phyloP scores from a whole-genome alignment of 2,888 invertebrate genomes.

The Heliconius ismenius region DNA sequence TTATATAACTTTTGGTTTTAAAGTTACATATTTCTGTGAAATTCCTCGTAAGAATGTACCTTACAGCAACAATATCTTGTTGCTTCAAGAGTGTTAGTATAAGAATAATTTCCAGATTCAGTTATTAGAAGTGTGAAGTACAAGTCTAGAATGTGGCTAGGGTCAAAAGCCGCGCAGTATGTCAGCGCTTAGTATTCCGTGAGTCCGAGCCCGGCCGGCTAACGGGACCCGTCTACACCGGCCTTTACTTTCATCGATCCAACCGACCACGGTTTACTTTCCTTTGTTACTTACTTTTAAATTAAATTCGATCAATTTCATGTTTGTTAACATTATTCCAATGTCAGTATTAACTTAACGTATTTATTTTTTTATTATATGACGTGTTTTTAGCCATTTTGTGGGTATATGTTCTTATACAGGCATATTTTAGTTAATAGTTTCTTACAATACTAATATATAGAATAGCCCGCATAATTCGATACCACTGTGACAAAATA shows the following conservation, averaged over 20 bases:
- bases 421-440: background rate
- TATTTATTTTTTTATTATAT: background rate
- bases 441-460: background rate
- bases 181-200: conserved; percentile 82
- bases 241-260: conserved; percentile 82
- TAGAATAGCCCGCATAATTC: conserved; percentile 17
- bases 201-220: conserved; percentile 72
- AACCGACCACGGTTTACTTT: conserved; percentile 78
- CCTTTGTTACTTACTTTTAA: conserved; percentile 76
- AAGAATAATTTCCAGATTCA: conserved; percentile 50
- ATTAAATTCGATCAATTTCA: conserved; percentile 52
- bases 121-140: conserved; percentile 72
- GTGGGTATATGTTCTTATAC: background rate
- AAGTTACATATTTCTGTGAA: background rate
- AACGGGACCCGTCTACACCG: conserved; percentile 78
- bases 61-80: background rate
- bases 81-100: background rate
- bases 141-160: conserved; percentile 79
- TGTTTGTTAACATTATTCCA: conserved; percentile 29
- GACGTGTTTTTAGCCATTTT: background rate
- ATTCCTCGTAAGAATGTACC: background rate
- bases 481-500: conserved; percentile 46
- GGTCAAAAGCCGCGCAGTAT: conserved; percentile 82
- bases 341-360: background rate
- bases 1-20: too few species aligned